Evolutionary conservation across 2,888 invertebrate genomes (phyloP).

Genomic region (Cerceris rybyensis): DNA sequence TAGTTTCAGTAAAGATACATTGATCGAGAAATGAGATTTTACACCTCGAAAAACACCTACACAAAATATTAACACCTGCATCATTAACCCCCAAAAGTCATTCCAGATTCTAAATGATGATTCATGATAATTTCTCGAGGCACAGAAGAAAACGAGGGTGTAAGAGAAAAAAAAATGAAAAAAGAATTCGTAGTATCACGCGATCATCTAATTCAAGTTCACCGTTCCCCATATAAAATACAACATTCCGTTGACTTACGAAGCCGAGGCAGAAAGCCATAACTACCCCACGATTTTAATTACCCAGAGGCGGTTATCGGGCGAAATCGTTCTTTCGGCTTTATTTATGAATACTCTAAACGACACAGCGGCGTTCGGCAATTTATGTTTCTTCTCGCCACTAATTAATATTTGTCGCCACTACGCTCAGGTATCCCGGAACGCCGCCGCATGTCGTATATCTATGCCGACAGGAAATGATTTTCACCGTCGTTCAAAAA

Average conservation of each 20-base stretch:
- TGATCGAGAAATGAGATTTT: too few relatives aligned
- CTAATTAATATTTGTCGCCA: conserved; percentile 81
- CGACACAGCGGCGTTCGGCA: conserved; percentile 56
- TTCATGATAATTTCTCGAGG: conserved; percentile 62
- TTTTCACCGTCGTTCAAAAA: conserved; percentile 10
- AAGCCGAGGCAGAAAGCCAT: conserved; percentile 6
- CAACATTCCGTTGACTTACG: conserved; percentile 28
- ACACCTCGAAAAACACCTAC: background rate
- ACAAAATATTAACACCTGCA: conserved; percentile 33
- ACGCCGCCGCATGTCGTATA: conserved; percentile 7
- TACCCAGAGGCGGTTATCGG: conserved; percentile 70
- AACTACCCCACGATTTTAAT: conserved; percentile 63
- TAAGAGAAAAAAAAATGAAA: conserved; percentile 6
- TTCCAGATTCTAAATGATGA: conserved; percentile 59
- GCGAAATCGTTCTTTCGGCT: conserved; percentile 73
- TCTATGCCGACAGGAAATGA: background rate
- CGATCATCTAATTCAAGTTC: conserved; percentile 43
- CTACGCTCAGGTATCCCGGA: conserved; percentile 57
- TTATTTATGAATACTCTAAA: conserved; percentile 77
- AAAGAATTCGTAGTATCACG: conserved; percentile 35
- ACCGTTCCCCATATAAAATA: conserved; percentile 47
- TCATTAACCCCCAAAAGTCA: conserved; percentile 27
- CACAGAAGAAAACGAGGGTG: conserved; percentile 18
- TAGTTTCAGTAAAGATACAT: too few relatives aligned
- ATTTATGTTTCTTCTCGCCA: conserved; percentile 68